These are phyloP conservation scores for Parambassis ranga DNA, from an alignment of 2,797 vertebrate species.

Conservation along the genomic window DNA sequence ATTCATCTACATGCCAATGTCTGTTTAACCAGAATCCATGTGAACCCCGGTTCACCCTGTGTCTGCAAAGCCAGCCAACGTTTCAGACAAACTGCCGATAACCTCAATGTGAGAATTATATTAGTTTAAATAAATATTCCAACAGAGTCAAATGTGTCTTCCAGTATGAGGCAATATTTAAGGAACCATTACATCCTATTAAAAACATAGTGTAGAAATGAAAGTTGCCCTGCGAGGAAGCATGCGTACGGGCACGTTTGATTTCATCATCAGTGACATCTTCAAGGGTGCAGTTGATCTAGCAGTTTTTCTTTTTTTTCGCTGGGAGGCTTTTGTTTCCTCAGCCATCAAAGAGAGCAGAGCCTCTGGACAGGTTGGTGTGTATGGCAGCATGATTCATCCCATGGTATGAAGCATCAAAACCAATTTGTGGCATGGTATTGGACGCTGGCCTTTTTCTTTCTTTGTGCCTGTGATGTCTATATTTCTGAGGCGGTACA, in stretches of 20 bases:
- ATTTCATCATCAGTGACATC: conserved; percentile 64
- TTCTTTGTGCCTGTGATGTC: conserved; percentile 40
- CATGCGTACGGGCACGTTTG: conserved; percentile 22
- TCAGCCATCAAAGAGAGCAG: conserved; percentile 49
- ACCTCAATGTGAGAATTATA: conserved; percentile 37
- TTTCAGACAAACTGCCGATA: conserved; percentile 33
- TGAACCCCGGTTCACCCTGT: neutral
- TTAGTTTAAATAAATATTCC: conserved; percentile 20
- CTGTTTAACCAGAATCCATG: neutral
- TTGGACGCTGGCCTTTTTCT: conserved; percentile 27
- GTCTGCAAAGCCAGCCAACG: neutral
- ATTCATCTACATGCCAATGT: neutral
- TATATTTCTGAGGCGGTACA: conserved; percentile 27
- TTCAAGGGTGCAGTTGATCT: conserved; percentile 52
- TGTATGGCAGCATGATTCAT: conserved; percentile 44
- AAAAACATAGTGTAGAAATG: conserved; percentile 19
- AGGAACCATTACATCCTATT: conserved; percentile 36
- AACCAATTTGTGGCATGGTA: conserved; percentile 45
- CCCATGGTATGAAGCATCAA: conserved; percentile 45
- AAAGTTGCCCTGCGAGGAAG: conserved; percentile 26
- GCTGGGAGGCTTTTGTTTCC: conserved; percentile 55
- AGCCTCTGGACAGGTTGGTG: conserved; percentile 55
- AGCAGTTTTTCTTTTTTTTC: too few species aligned
- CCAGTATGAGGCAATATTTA: conserved; percentile 45
- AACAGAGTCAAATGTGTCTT: conserved; percentile 21